A percentile compares a stretch with the other conserved stretches of the same genome.
Conservation (phyloP, 2,888 invertebrate species). For the Nebria brevicollis region DNA sequence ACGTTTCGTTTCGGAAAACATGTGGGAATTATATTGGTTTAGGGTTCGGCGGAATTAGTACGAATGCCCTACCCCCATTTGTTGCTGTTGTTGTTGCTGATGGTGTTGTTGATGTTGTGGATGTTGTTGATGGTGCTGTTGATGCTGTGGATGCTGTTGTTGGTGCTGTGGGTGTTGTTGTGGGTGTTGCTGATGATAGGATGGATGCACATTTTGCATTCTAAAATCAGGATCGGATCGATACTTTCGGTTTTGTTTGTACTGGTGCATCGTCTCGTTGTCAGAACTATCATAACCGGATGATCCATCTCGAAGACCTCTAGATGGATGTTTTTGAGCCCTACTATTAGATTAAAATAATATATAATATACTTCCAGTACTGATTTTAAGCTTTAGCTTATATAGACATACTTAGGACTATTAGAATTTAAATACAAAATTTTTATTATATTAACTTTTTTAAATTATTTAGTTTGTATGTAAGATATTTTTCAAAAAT, state of each 20-base stretch:
- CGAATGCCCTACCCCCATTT: slow-evolving; percentile 25
- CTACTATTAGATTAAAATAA: slow-evolving; percentile 57
- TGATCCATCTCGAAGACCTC: slow-evolving; percentile 83
- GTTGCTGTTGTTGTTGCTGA: not conserved
- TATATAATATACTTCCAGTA: not conserved
- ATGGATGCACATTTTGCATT: slow-evolving; percentile 70
- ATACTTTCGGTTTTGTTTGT: slow-evolving; percentile 77
- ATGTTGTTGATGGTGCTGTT: not conserved
- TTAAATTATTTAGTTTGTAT: too few species aligned
- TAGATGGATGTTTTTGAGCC: slow-evolving; percentile 66
- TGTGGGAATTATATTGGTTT: not conserved
- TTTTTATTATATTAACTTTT: too few species aligned
- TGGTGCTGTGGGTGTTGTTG: not conserved
- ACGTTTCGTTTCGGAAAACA: not conserved
- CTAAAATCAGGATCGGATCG: slow-evolving; percentile 89
- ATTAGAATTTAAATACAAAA: too few species aligned
- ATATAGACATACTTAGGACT: too few species aligned
- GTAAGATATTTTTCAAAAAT: too few species aligned
- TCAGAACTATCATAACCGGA: slow-evolving; percentile 94
- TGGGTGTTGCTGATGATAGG: slow-evolving; percentile 62
- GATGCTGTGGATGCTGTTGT: not conserved
- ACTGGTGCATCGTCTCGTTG: slow-evolving; percentile 72
- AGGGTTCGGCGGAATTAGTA: not conserved
- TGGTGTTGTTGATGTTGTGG: not conserved
- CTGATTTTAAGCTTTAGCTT: too few species aligned